Evolutionary conservation across 2,888 invertebrate genomes (phyloP), one percentile per base, ranked within the genome.

Genomic region (Coecobrya sp.): DNA sequence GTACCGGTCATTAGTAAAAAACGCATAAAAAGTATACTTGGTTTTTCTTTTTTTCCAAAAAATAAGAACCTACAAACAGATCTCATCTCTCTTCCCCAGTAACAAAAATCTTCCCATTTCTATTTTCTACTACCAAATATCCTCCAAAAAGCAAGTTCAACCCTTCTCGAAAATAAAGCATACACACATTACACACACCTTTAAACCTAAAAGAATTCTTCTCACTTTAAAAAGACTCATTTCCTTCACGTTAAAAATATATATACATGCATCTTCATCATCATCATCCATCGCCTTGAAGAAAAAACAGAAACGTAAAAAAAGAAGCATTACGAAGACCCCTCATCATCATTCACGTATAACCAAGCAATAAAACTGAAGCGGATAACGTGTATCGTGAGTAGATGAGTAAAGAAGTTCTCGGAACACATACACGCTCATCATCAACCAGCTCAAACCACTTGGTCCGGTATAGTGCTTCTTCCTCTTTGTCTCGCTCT

Each of bases 391-490:
- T 52, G 81, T 36, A 22, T 25, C 36, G n/a, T 22, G 55, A 84
- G 19, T 84, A 91, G 91, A 91, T 86, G 91, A 91, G 91, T 86
- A 70, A 91, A 79, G 68, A 91, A 42, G 27, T 91, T 91, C 86
- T 90, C 85, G 55, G 91, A 91, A 86, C 84, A 62, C 76, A 76
- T 81, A 81, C 81, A 19, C 79, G 49, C 79, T 42, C 30, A n/a
- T 70, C 36, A 19, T 2, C 16, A 1, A 36, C 70, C 13, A 36
- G 42, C 52, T 13, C 11, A 10, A 3, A 49, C 10, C 49, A 49
- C 36, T 36, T 49, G 1, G 49, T 49, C 36, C 36, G 36, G 36
- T 36, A 36, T 36, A 36, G 36, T 36, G 36, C 36, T 36, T 7
- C 36, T 36, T 36, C 36, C 36, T 36, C 36, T 36, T 36, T 36